Evolutionary conservation across 2,797 vertebrate genomes (phyloP).

Genomic region (Manis pentadactyla): DNA sequence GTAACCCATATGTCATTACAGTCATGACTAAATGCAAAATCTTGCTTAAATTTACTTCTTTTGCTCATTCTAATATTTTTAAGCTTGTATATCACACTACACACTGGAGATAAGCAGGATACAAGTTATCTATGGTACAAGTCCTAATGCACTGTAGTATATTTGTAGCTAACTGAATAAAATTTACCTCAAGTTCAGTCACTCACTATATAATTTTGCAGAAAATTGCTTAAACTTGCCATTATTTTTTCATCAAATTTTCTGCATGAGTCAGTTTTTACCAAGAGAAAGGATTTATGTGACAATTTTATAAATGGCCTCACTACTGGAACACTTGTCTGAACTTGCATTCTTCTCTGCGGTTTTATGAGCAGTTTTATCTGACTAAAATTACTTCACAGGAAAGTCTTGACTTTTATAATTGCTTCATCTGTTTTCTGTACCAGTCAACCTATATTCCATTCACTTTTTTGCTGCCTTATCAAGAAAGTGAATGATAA

Average conservation of each 20-base stretch:
- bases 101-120: background rate
- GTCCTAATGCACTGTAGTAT: background rate
- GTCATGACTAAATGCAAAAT: background rate
- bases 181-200: background rate
- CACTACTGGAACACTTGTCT: background rate
- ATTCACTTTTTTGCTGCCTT: constrained; percentile 22
- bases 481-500: constrained; percentile 14
- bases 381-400: constrained; percentile 35
- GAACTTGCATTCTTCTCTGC: background rate
- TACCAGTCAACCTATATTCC: background rate
- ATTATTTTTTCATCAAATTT: background rate
- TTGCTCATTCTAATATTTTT: background rate
- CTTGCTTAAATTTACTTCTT: constrained; percentile 35
- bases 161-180: constrained; percentile 5
- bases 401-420: constrained; percentile 6
- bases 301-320: background rate
- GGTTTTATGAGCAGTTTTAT: constrained; percentile 59
- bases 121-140: background rate
- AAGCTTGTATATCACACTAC: background rate
- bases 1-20: constrained; percentile 39
- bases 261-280: constrained; percentile 19
- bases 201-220: constrained; percentile 25
- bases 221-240: background rate
- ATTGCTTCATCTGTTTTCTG: constrained; percentile 15
- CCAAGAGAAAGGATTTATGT: background rate